Base-by-base conservation (phyloP, 2,113 vertebrate species). In the Sinocyclocheilus maitianheensis region DNA sequence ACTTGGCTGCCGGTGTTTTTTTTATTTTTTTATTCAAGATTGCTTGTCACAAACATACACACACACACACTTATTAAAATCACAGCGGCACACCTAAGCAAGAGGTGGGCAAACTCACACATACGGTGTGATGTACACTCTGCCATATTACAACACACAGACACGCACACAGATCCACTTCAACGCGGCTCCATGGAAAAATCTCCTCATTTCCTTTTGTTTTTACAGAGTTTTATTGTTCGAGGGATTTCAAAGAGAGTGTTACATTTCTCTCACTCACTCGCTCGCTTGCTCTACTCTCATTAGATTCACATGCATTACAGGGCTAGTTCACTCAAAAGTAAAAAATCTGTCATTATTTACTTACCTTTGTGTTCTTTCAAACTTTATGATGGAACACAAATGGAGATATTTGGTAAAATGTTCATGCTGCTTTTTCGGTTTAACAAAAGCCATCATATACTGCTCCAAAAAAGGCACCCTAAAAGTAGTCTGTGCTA, bases 131-230 rank as follows among this genome's bases (percentile, higher is more conserved):
- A 69, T 67, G 51, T 46, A 78, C 48, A 3, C 43, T 24, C 67
- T 86, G 30, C 76, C 48, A 24, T 48, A 37, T 55, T 60, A 37
- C 72, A 43, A 9, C 43, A 43, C 43, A 48, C 80, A 18, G 53
- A 53, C 58, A 69, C 51, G 16, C 30, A 34, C 26, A 51, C 43
- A 53, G 40, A 77, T 8, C 26, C 82, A 89, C 48, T 34, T 84
- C 82, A 77, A 46, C 51, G 26, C 60, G 40, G 67, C 69, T 85
- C 51, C 48, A 85, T 87, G 88, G 85, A 85, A 89, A 79, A 69
- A 83, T 89, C 78, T 85, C 30, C 83, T 87, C 74, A 89, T 83
- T 85, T 87, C 79, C 88, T 89, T 87, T 84, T 84, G 71, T 89
- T 89, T 89, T 81, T 72, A 84, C 85, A 82, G 77, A 77, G 65